Evolutionary conservation across 2,888 invertebrate species (phyloP).

Genomic region (Aphodius sticticus): DNA sequence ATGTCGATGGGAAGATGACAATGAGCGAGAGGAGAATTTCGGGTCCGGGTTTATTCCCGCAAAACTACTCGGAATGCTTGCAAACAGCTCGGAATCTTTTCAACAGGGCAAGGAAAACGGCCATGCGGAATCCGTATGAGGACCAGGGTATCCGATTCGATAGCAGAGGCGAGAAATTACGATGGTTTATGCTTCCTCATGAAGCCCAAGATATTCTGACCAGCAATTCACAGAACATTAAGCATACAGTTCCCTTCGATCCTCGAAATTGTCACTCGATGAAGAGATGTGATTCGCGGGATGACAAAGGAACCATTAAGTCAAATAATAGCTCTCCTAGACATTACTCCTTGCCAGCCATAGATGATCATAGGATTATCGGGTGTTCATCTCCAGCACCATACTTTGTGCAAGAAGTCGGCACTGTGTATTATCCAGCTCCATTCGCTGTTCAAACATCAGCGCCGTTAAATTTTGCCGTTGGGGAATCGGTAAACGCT

Average conservation of each 20-base stretch:
- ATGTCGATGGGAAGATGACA: conserved; percentile 75
- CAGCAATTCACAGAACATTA: conserved; percentile 78
- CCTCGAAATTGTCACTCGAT: conserved; percentile 56
- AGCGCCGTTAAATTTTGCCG: conserved; percentile 70
- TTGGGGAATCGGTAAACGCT: conserved; percentile 68
- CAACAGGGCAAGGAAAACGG: conserved; percentile 78
- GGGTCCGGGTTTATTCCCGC: conserved; percentile 76
- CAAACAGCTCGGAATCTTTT: conserved; percentile 82
- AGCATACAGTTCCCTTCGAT: conserved; percentile 79
- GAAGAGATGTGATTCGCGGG: conserved; percentile 30
- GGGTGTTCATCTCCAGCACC: conserved; percentile 57
- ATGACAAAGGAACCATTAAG: conserved; percentile 57
- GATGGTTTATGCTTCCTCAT: conserved; percentile 91
- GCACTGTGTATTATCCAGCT: conserved; percentile 48
- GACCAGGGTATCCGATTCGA: conserved; percentile 80
- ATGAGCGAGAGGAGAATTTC: conserved; percentile 76
- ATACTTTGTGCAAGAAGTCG: conserved; percentile 56
- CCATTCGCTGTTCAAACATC: conserved; percentile 46
- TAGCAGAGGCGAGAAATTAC: conserved; percentile 71
- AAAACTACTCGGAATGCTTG: conserved; percentile 78
- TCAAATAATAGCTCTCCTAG: conserved; percentile 67
- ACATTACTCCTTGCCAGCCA: conserved; percentile 75
- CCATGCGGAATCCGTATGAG: conserved; percentile 75
- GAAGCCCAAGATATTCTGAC: conserved; percentile 82
- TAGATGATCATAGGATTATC: conserved; percentile 64